Evolutionary conservation across 2,113 vertebrate species (phyloP), one percentile per base, ranked within the genome.

Genomic region (Trematomus loennbergii): DNA sequence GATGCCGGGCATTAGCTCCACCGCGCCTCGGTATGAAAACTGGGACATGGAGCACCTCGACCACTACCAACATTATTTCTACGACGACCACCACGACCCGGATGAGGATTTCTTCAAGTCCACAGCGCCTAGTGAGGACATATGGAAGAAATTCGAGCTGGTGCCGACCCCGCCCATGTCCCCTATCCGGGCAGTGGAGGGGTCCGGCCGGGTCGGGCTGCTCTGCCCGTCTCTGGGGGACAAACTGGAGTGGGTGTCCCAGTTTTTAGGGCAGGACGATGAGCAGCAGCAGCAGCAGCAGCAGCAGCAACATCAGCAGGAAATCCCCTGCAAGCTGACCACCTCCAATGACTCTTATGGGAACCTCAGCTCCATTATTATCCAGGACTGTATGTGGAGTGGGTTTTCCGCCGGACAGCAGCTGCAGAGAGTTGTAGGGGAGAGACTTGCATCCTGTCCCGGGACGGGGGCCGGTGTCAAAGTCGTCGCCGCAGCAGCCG

Each of bases 121-220:
- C 79, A 97, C 96, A 5, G 97, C 97, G 12, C 97, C 97, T 89
- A 98, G 98, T 77, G 97, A 98, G 92, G 98, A 98, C 90, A 98
- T 98, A 83, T 99, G 98, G 98, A 98, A 98, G 94, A 99, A 98
- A 95, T 99, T 99, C 84, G 97, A 99, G 92, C 95, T 98, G 87
- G 97, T 99, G 1, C 97, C 97, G 79, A 97, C 97, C 83, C 97
- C 97, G 65, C 96, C 97, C 86, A 91, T 95, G 91, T 97, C 96
- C 61, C 96, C 96, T 1, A 91, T 95, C 82, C 95, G 95, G 85
- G 59, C 87, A 18, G 89, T 88, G 15, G 95, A 95, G 13, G 94
- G 94, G 79, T 83, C 85, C 17, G 88, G 81, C 53, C 91, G 92
- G n/a, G 83, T 90, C 87, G 70, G 91, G 43, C 71, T 87, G 80